Base-by-base conservation (phyloP, 2,888 invertebrate species). In the Drosophila bunnanda region DNA sequence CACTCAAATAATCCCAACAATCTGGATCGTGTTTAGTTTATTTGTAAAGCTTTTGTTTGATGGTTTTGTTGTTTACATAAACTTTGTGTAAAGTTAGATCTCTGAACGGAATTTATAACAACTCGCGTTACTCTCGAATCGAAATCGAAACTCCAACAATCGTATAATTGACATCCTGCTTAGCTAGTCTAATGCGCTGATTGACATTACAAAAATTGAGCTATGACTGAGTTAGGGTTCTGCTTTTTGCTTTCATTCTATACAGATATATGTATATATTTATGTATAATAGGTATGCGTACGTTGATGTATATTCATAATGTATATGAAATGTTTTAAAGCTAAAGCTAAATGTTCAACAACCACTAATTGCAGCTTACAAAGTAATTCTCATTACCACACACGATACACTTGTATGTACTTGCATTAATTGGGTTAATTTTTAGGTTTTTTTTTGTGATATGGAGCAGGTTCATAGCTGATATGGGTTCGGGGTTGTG, bases 61-160 rank as follows among this genome's bases (percentile, higher is more conserved):
- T 44, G 75, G 39, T 67, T 58, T 32, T 53, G 36, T 66, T 44
- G 59, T 76, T 73, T 75, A 54, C 48, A 67, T 73, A 44, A 79
- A 43, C 72, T 73, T 65, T 77, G 76, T 83, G 81, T 88, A 86
- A 84, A 88, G 78, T 86, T 88, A 69, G 79, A 86, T 88, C 70
- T 76, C 56, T 88, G 87, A 88, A 89, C 89, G 87, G 87, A 88
- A 88, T 88, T 88, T 88, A 82, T 68, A 83, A 88, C 89, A 89
- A 88, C 87, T 87, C 88, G 75, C 89, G 87, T 89, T 88, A 69
- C 79, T 50, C 50, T 74, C 53, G 36, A 56, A 53, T 73, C 36
- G 36, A 71, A 58, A 69, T 73, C 36, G 36, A 71, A 58, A 74
- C 60, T 50, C 61, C 52, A 54, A 44, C 59, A 48, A 48, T 56